Evolutionary conservation across 2,113 vertebrate genomes (phyloP), one percentile per base, ranked within the genome.

Genomic region (Rallus limicola): DNA sequence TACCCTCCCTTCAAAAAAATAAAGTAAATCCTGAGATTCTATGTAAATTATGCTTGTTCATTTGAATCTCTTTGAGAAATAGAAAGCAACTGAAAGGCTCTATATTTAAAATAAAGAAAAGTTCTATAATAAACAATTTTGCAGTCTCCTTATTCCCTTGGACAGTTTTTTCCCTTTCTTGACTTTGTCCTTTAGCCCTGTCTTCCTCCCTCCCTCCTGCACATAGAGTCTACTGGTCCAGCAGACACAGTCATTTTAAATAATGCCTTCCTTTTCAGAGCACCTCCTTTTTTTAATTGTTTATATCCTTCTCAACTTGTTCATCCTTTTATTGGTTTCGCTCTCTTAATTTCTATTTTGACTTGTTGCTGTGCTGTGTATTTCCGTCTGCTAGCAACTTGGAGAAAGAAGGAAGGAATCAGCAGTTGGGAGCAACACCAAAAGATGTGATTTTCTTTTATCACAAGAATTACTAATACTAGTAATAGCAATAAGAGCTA

Each of bases 161-260:
- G 42, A 78, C 20, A 5, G 8, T 83, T 4, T 92, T 92, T 96
- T 88, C 52, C n/a, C n/a, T 83, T 77, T 63, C 82, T 85, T 74
- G 44, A 40, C 85, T 92, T 70, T 62, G 58, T 94, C 67, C 80
- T 93, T 95, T 86, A 80, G 94, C 88, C 76, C 76, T 88, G 82
- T 95, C 94, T 95, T 58, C 95, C 59, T 96, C 94, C 79, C 79
- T 92, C 67, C 88, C 90, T 96, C 88, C 92, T 96, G 82, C 88
- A 67, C 52, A 16, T 67, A 50, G 53, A 29, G 46, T 81, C 72
- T 36, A 71, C 90, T 93, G 94, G 75, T 96, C 93, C 72, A 83
- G 82, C 77, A 75, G 94, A 70, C 92, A 82, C 90, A 70, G 48
- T 93, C 59, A 83, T 70, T 93, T 83, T 83, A 90, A 96, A 92